phyloP scores from a whole-genome alignment of 2,113 vertebrate genomes.

The Zootoca vivipara region DNA sequence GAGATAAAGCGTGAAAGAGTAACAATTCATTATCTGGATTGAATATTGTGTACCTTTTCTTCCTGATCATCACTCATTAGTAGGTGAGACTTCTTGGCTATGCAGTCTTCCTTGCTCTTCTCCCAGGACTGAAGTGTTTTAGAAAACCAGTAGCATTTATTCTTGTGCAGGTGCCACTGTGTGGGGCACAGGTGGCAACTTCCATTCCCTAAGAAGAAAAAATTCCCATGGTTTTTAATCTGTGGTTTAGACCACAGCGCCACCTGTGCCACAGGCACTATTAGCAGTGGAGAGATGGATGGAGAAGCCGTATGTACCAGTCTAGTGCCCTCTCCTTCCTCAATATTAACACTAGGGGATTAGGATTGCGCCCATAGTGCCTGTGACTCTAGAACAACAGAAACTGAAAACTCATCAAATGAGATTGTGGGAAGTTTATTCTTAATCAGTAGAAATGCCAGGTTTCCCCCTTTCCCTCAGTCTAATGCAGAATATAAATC shows the following conservation, averaged over 20 bases:
- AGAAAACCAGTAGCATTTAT: constrained; percentile 27
- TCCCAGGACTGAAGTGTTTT: background rate
- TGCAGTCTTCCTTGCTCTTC: background rate
- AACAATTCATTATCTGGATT: background rate
- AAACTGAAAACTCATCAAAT: background rate
- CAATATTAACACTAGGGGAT: too few relatives aligned
- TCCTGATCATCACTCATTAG: background rate
- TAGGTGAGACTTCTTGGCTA: background rate
- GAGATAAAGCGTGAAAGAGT: background rate
- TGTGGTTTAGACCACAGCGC: too few relatives aligned
- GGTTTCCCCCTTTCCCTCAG: background rate
- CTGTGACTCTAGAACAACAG: too few relatives aligned
- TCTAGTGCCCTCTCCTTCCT: too few relatives aligned
- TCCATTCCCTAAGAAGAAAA: background rate
- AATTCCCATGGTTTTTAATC: background rate
- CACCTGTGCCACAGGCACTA: too few relatives aligned
- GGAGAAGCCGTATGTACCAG: too few relatives aligned
- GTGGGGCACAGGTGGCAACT: background rate
- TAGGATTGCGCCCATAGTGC: too few relatives aligned
- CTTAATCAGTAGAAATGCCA: background rate
- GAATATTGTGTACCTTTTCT: background rate
- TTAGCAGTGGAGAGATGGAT: too few relatives aligned
- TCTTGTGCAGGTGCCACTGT: background rate
- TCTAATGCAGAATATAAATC: too few relatives aligned
- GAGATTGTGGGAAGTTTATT: background rate